These are phyloP conservation scores for Spinus olivaceus DNA, from an alignment of 2,797 vertebrate species.

Conservation along the genomic window DNA sequence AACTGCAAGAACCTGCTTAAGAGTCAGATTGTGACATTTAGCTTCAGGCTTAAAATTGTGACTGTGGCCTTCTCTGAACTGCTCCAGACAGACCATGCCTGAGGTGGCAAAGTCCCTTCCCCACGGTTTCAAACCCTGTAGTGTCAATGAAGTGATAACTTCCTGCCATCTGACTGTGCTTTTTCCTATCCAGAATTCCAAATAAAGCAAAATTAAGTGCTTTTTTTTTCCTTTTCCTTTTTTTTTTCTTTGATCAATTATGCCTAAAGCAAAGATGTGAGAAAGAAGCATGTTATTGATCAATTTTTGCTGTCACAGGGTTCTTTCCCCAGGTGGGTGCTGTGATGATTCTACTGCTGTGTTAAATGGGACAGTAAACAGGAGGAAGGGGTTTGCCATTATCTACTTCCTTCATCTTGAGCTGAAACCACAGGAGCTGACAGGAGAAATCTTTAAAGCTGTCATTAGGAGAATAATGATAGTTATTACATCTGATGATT, in stretches of 20 bases:
- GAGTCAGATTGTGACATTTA: background rate
- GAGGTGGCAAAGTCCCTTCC: background rate
- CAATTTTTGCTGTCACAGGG: background rate
- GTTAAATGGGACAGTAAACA: background rate
- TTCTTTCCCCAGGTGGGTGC: background rate
- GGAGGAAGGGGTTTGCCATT: background rate
- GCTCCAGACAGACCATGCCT: background rate
- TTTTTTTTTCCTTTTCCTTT: background rate
- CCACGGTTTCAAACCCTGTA: background rate
- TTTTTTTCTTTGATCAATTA: background rate
- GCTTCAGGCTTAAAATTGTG: background rate
- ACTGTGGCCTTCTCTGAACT: background rate
- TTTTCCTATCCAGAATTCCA: background rate
- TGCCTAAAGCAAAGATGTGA: background rate
- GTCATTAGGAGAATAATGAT: background rate
- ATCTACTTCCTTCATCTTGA: background rate
- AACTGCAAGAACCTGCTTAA: background rate
- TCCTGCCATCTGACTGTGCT: background rate
- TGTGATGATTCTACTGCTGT: background rate
- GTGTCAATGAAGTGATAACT: background rate
- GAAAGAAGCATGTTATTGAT: background rate
- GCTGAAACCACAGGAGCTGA: background rate
- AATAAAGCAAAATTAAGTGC: background rate
- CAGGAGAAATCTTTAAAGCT: background rate
- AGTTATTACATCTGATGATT: background rate